A percentile compares a stretch with the other conserved stretches of the same genome.
These are phyloP conservation scores for Takifugu bimaculatus DNA, from an alignment of 2,113 vertebrate species.

Conservation along the genomic window DNA sequence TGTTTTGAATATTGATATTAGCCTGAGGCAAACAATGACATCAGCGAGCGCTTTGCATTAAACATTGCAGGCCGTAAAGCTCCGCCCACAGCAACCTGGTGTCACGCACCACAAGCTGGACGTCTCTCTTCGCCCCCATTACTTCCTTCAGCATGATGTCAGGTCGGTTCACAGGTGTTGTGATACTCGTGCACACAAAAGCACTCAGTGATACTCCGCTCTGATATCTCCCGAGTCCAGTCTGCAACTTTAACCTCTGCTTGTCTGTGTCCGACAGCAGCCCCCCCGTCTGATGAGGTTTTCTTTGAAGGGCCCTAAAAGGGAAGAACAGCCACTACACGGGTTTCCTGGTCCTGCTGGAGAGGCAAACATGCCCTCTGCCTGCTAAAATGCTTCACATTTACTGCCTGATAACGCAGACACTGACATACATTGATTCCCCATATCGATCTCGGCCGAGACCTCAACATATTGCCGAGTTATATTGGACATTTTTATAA, in stretches of 20 bases:
- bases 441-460: constrained; percentile 50
- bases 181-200: not conserved
- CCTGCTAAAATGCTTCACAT: constrained; percentile 49
- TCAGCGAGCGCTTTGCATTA: not conserved
- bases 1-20: no score
- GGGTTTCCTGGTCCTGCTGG: constrained; percentile 4
- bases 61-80: no score
- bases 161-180: constrained; percentile 17
- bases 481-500: constrained; percentile 66
- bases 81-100: not conserved
- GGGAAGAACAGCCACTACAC: constrained; percentile 2
- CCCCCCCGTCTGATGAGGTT: constrained; percentile 18
- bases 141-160: not conserved
- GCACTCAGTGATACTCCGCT: constrained; percentile 3
- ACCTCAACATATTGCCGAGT: constrained; percentile 63
- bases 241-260: constrained; percentile 10
- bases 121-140: not conserved
- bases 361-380: constrained; percentile 19
- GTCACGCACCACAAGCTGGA: not conserved
- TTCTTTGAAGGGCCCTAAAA: constrained; percentile 18
- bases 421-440: constrained; percentile 62
- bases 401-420: constrained; percentile 51
- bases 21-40: not conserved
- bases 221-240: not conserved
- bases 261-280: constrained; percentile 25